These are phyloP conservation scores for Amphiprion ocellaris DNA, from an alignment of 2,113 vertebrate genomes.

Conservation along the genomic window DNA sequence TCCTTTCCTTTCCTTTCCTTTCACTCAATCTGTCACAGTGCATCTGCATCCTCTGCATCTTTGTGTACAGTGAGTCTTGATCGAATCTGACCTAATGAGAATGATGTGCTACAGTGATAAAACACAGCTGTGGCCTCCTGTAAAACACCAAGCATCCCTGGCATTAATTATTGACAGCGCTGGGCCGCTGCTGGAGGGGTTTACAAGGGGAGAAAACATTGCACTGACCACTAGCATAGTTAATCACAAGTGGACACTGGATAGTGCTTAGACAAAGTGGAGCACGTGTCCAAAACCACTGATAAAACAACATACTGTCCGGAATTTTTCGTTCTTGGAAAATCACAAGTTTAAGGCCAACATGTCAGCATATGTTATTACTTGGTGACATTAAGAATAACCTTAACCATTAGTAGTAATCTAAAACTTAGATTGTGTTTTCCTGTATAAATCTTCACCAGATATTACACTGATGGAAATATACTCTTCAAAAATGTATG, in stretches of 20 bases:
- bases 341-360: not conserved
- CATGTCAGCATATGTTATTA: no score
- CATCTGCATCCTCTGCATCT: constrained; percentile 22
- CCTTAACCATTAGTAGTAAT: not conserved
- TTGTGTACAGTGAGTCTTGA: constrained; percentile 58
- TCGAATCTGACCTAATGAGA: constrained; percentile 72
- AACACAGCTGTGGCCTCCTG: constrained; percentile 68
- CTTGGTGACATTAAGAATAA: no score
- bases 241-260: constrained; percentile 57
- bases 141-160: constrained; percentile 73
- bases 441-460: not conserved
- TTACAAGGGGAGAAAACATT: constrained; percentile 77
- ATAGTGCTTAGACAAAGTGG: constrained; percentile 26
- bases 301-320: no score
- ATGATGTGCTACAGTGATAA: constrained; percentile 74
- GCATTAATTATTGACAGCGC: constrained; percentile 79
- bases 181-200: constrained; percentile 60
- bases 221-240: constrained; percentile 60
- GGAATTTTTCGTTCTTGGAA: no score
- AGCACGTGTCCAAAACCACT: not conserved
- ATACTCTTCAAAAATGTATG: not conserved
- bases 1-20: not conserved
- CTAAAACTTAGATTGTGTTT: not conserved
- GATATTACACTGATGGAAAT: not conserved
- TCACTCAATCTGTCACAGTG: constrained; percentile 5